These are phyloP conservation scores for Drosophila subquinaria DNA, from an alignment of 2,888 invertebrate species.

Conservation along the genomic window DNA sequence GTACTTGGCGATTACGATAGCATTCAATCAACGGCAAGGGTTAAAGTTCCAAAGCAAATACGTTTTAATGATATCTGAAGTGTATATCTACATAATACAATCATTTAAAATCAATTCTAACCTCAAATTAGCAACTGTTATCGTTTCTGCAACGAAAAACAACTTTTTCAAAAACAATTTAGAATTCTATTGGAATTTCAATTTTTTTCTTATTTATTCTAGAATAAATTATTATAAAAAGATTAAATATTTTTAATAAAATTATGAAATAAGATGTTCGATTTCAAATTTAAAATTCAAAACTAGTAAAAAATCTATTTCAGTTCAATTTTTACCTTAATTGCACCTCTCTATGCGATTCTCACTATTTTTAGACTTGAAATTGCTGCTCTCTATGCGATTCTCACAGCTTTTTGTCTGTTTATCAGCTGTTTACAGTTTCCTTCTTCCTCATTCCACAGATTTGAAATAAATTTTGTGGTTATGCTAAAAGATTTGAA, in stretches of 20 bases:
- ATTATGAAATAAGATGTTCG: neutral
- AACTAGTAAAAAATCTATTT: too few species aligned
- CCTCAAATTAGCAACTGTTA: neutral
- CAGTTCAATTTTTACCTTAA: neutral
- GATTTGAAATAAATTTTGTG: conserved; percentile 24
- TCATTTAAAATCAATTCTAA: neutral
- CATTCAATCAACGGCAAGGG: neutral
- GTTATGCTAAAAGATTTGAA: conserved; percentile 31
- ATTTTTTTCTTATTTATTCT: neutral
- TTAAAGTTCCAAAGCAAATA: conserved; percentile 1
- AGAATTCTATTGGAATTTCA: neutral
- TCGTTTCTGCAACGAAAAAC: neutral
- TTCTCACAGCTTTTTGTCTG: too few species aligned
- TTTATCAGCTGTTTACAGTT: neutral
- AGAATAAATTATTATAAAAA: neutral
- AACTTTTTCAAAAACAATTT: neutral
- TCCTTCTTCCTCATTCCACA: conserved; percentile 33
- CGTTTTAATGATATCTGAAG: neutral
- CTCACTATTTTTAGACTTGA: conserved; percentile 2
- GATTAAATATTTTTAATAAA: too few species aligned
- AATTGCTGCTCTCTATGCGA: too few species aligned
- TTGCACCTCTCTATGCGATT: conserved; percentile 30
- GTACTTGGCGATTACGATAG: conserved; percentile 6
- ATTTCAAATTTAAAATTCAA: too few species aligned
- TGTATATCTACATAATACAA: neutral